Base-by-base conservation (phyloP, 2,113 vertebrate genomes). In the Pseudorectes ferrugineus region DNA sequence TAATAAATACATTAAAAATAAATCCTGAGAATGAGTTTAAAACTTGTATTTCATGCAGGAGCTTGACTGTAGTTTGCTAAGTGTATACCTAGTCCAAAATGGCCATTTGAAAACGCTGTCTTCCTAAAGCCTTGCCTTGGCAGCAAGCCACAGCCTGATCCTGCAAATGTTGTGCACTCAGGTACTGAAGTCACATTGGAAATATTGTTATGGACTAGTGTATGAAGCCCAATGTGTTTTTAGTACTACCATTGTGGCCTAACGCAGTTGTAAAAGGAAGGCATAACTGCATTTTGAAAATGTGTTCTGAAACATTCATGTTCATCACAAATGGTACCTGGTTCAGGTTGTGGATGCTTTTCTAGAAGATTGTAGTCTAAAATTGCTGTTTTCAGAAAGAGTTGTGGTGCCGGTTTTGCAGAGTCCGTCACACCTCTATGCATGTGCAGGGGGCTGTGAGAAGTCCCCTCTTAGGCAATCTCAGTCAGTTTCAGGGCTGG, bases 361-460 rank as follows among this genome's bases (percentile, higher is more conserved):
- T 61, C 28, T 29, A 29, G 45, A 67, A 84, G 42, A 45, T 1
- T 20, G 4, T 65, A 1, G 29, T 62, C 59, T 46, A 58, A 71
- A 89, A 49, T 4, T 28, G 18, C 31, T 28, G 7, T 29, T 95
- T 79, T 45, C 52, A 65, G n/a, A 73, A 85, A 36, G 57, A 36
- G 4, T 17, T 0, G 1, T 10, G 10, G 8, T 43, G 61, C 40
- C 0, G 2, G 4, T 78, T 94, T 85, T 2, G 1, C 15, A 31
- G 51, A 45, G 43, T 40, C 40, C 36, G 8, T 57, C 71, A 33
- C 10, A 3, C 22, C 10, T 25, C 29, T 28, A 5, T 1, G 0
- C 0, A 0, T 6, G 16, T 8, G 38, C 0, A 33, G 2, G 6
- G 17, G 9, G 12, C 38, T 66, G 23, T 0, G 3, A n/a, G 20